phyloP scores from a whole-genome alignment of 23 tunicate genomes.

The Trididemnum nubilum region DNA sequence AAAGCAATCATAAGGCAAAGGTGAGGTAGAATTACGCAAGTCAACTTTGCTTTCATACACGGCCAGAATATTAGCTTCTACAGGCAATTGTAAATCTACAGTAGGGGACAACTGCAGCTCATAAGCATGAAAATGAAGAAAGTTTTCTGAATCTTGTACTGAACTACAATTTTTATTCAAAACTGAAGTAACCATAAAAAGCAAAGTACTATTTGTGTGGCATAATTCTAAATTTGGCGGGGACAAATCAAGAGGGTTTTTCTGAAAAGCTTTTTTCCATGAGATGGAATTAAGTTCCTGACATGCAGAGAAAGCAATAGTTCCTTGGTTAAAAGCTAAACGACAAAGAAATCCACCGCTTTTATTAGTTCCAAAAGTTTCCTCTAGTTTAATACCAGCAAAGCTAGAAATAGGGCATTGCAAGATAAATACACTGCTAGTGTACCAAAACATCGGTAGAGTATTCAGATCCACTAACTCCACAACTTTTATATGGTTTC shows the following conservation, averaged over 20 bases:
- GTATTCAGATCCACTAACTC: slow-evolving; percentile 36
- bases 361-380: neutral
- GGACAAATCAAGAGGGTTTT: slow-evolving; percentile 18
- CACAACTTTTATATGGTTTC: slow-evolving; percentile 23
- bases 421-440: slow-evolving; percentile 4
- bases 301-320: slow-evolving; percentile 23
- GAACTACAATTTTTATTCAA: no score
- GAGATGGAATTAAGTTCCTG: slow-evolving; percentile 18
- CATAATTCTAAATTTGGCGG: neutral
- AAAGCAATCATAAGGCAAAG: neutral
- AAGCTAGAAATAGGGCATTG: neutral
- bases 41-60: neutral
- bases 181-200: neutral
- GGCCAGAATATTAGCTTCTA: neutral
- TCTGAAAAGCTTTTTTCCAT: slow-evolving; percentile 51
- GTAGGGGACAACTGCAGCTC: slow-evolving; percentile 11
- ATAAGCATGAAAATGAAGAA: slow-evolving; percentile 10
- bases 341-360: slow-evolving; percentile 23
- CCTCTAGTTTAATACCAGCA: slow-evolving; percentile 10
- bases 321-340: neutral
- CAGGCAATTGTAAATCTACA: neutral
- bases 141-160: neutral
- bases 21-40: no score
- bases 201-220: neutral
- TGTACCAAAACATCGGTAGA: slow-evolving; percentile 18